Evolutionary conservation across 2,113 vertebrate genomes (phyloP).

Genomic region (Vidua chalybeata): DNA sequence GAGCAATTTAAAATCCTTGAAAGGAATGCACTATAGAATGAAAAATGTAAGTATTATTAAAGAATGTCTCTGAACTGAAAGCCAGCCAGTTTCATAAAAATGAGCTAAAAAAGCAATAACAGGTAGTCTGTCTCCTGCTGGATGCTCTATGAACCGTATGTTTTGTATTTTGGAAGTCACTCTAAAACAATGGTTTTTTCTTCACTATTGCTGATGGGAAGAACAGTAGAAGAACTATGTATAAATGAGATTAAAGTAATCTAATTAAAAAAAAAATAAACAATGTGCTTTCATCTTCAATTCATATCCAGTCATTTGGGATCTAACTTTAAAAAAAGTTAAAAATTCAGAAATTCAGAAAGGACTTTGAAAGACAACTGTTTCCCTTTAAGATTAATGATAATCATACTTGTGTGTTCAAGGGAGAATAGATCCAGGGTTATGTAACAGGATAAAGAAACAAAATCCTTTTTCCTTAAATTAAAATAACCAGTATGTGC

Average conservation of each 20-base stretch:
- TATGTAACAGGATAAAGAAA: constrained; percentile 63
- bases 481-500: constrained; percentile 23
- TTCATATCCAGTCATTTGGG: neutral
- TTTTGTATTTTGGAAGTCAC: constrained; percentile 9
- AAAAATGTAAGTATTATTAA: constrained; percentile 37
- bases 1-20: constrained; percentile 11
- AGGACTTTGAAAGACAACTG: neutral
- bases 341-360: constrained; percentile 16
- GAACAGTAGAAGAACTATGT: neutral
- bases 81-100: constrained; percentile 32
- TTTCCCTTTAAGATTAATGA: constrained; percentile 65
- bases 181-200: neutral
- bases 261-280: neutral
- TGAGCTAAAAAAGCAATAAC: neutral
- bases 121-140: constrained; percentile 20
- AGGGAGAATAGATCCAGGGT: constrained; percentile 46
- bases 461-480: constrained; percentile 61
- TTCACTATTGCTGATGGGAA: neutral
- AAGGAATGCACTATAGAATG: constrained; percentile 22
- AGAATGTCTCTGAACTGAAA: constrained; percentile 32
- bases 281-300: neutral
- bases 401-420: constrained; percentile 55
- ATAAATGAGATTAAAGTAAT: constrained; percentile 20
- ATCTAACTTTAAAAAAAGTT: neutral
- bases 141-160: neutral